phyloP scores from a whole-genome alignment of 2,888 invertebrate species.

The Eutolmus rufibarbis region DNA sequence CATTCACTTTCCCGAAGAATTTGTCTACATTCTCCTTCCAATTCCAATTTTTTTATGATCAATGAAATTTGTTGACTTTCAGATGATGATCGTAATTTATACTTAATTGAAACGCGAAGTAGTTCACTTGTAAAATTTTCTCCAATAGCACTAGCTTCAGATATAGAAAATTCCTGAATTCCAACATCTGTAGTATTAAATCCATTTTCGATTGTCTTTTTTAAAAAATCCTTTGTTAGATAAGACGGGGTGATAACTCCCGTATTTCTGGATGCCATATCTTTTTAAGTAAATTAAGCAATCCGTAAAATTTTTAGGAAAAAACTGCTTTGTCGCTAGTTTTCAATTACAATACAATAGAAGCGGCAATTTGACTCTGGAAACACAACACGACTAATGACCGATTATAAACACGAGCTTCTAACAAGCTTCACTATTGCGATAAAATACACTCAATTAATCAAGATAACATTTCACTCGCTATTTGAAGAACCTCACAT shows the following conservation, averaged over 20 bases:
- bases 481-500: background rate
- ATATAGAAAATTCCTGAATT: conserved; percentile 56
- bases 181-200: conserved; percentile 56
- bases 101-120: conserved; percentile 53
- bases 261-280: background rate
- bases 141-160: conserved; percentile 56
- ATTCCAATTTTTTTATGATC: conserved; percentile 59
- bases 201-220: conserved; percentile 57
- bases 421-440: too few relatives aligned
- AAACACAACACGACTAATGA: too few relatives aligned
- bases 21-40: conserved; percentile 59
- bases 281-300: background rate
- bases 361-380: too few relatives aligned
- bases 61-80: conserved; percentile 47
- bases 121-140: conserved; percentile 61
- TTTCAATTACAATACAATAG: too few relatives aligned
- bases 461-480: background rate
- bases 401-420: too few relatives aligned
- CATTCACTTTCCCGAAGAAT: conserved; percentile 62
- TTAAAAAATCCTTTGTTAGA: background rate
- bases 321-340: too few relatives aligned
- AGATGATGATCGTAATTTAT: background rate
- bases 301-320: background rate
- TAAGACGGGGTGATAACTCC: background rate
- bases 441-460: background rate